Evolutionary conservation across 2,888 invertebrate species (phyloP), one percentile per base, ranked within the genome.

Genomic region (Melipona beecheii): DNA sequence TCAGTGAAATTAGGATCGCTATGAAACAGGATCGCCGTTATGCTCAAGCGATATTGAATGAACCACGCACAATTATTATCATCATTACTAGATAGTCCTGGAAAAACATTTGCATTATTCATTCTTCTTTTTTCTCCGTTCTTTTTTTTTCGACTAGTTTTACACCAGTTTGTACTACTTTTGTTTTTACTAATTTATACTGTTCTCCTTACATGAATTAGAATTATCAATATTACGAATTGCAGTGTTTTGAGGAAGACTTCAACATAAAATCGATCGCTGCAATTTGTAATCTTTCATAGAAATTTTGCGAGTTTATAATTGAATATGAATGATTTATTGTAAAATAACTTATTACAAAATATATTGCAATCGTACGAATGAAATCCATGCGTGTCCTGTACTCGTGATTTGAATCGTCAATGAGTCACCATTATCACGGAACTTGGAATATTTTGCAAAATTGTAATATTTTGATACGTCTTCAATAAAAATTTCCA

Each of bases 1-100:
- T 65, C 69, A 64, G 36, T 52, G 24, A 36, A 78, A 52, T 74
- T 72, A 49, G 21, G 49, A 54, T n/a, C n/a, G 60, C 19, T 58
- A 21, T 17, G 70, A 49, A 66, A 66, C 31, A 2, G n/a, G 65
- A 19, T 70, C 54, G n/a, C 27, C 50, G 17, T 65, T 70, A 24
- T 17, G 21, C 50, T 60, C 81, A 31, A 4, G 11, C 21, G 43
- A 74, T 43, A 1, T 0, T 4, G 17, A 70, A 58, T 71, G 43
- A 79, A 19, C 43, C 58, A 54, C 2, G 17, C 50, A 13, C 24
- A n/a, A 58, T 66, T 49, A 19, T 56, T 43, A 62, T 62, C 49
- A 0, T 9, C 17, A 1, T 43, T 11, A 17, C 6, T 4, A 17
- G 65, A 71, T 71, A 60, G 64, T 68, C 5, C 2, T 17, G 72